Evolutionary conservation across 1,140 invertebrate genomes (phyloP).

Genomic region (Panonychus citri): DNA sequence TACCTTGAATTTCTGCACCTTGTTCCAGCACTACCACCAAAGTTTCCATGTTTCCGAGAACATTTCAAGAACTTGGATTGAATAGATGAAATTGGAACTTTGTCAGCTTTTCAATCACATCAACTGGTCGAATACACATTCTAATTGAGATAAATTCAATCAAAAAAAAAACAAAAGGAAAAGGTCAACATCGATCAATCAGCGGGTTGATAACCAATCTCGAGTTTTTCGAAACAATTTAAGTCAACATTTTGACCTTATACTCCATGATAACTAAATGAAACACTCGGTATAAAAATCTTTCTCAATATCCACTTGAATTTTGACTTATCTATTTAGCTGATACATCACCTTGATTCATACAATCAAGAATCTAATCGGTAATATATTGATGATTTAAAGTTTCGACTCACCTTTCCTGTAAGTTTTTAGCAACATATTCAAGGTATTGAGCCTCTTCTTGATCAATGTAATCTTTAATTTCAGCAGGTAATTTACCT

Average conservation of each 20-base stretch:
- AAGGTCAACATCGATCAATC: too few species aligned
- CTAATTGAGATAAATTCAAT: neutral
- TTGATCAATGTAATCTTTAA: neutral
- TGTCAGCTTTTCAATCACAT: neutral
- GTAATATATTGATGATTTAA: too few species aligned
- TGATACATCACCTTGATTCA: too few species aligned
- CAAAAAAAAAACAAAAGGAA: neutral
- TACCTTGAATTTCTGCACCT: conserved; percentile 25
- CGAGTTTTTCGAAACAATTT: too few species aligned
- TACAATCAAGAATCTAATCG: too few species aligned
- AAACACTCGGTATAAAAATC: too few species aligned
- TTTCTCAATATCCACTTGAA: too few species aligned
- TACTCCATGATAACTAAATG: too few species aligned
- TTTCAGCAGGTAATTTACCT: neutral
- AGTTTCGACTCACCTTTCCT: conserved; percentile 3
- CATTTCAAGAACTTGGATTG: neutral
- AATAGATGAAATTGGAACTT: neutral
- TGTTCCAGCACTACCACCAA: neutral
- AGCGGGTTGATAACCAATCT: too few species aligned
- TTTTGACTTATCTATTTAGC: too few species aligned
- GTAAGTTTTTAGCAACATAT: conserved; percentile 5
- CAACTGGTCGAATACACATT: neutral
- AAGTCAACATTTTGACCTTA: too few species aligned
- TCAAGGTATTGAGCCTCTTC: conserved; percentile 6
- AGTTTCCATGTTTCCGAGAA: neutral